phyloP scores from a whole-genome alignment of 2,888 invertebrate genomes.

The Heliconius aoede region DNA sequence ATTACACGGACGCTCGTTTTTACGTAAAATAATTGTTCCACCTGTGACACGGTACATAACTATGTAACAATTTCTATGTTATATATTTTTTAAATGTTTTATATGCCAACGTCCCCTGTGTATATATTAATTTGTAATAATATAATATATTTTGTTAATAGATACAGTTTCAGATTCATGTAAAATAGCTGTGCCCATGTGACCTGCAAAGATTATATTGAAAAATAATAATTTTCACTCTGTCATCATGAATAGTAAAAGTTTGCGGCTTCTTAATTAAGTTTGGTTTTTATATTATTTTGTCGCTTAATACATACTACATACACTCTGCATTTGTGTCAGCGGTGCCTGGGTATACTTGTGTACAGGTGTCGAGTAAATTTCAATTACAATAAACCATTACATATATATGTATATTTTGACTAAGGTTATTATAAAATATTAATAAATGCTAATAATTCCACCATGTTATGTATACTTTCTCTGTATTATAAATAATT shows the following conservation, averaged over 20 bases:
- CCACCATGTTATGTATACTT: neutral
- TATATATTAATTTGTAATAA: conserved; percentile 17
- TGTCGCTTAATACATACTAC: conserved; percentile 21
- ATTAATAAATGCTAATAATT: neutral
- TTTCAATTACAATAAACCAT: conserved; percentile 29
- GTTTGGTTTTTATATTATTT: conserved; percentile 63
- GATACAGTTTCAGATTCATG: conserved; percentile 56
- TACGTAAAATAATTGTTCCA: too few relatives aligned
- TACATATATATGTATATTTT: conserved; percentile 29
- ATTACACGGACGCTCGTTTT: too few relatives aligned
- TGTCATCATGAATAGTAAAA: conserved; percentile 75
- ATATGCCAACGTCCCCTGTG: neutral
- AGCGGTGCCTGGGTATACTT: conserved; percentile 2
- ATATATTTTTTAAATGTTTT: conserved; percentile 16
- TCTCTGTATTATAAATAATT: neutral
- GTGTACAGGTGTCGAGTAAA: conserved; percentile 19
- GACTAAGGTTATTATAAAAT: neutral
- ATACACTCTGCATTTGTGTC: conserved; percentile 9
- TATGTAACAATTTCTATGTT: too few relatives aligned
- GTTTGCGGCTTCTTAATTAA: conserved; percentile 74
- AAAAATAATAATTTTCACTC: conserved; percentile 71
- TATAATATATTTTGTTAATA: conserved; percentile 20
- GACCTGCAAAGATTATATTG: conserved; percentile 62
- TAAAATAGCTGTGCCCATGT: conserved; percentile 73
- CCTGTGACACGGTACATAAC: too few relatives aligned